Percentiles rank a stretch among this genome's conserved stretches.
These are phyloP conservation scores for Zeus faber DNA, from an alignment of 2,113 vertebrate genomes.

Conservation along the genomic window DNA sequence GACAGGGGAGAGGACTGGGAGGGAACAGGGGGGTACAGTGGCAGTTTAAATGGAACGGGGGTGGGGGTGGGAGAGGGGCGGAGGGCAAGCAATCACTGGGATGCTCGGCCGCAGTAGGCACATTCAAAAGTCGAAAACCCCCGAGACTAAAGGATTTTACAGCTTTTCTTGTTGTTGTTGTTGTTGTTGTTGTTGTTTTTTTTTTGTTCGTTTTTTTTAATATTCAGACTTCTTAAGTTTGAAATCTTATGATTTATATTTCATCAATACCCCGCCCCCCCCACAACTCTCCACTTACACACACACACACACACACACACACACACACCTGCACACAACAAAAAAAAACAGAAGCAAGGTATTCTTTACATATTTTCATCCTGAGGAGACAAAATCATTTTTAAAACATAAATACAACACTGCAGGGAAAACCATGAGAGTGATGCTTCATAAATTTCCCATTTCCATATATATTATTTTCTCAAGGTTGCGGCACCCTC, in stretches of 20 bases:
- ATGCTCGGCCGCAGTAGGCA: constrained; percentile 69
- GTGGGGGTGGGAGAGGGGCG: constrained; percentile 45
- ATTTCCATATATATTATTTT: constrained; percentile 81
- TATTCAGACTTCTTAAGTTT: constrained; percentile 69
- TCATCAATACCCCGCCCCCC: no score
- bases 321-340: no score
- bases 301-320: no score
- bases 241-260: constrained; percentile 64
- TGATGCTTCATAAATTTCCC: constrained; percentile 74
- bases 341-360: constrained; percentile 38
- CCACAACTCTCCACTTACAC: no score
- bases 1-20: neutral
- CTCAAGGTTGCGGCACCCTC: constrained; percentile 72
- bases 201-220: constrained; percentile 52
- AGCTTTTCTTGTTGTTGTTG: constrained; percentile 53
- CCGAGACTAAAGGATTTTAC: constrained; percentile 68
- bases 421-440: constrained; percentile 74
- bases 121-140: constrained; percentile 70
- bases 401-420: constrained; percentile 74
- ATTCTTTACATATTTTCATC: constrained; percentile 73
- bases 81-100: constrained; percentile 68
- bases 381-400: constrained; percentile 78
- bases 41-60: constrained; percentile 64
- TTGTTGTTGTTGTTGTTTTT: no score
- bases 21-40: constrained; percentile 35